A percentile compares a stretch with the other conserved stretches of the same genome.
These are phyloP conservation scores for Rhinogobius similis DNA, from an alignment of 2,113 vertebrate genomes.

Conservation along the genomic window DNA sequence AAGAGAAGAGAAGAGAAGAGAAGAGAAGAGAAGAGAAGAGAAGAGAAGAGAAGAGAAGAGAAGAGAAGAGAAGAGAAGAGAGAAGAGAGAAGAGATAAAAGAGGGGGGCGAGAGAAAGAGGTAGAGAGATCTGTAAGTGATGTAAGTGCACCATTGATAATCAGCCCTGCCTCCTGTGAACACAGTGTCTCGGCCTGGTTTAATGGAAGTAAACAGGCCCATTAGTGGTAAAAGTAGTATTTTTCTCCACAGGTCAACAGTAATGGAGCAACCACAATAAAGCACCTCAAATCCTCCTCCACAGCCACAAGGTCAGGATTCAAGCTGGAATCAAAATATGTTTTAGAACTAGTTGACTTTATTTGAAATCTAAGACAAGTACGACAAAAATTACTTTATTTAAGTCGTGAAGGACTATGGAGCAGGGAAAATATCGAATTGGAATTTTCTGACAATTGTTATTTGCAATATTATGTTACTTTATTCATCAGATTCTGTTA, in stretches of 20 bases:
- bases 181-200: conserved; percentile 22
- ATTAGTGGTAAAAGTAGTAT: conserved; percentile 49
- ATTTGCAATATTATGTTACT: no score
- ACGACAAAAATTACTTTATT: no score
- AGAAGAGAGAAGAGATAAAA: not conserved
- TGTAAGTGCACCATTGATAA: not conserved
- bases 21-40: no score
- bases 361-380: no score
- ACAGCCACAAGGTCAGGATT: not conserved
- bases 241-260: conserved; percentile 36
- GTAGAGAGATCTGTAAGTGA: not conserved
- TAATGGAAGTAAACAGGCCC: conserved; percentile 57
- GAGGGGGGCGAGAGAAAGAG: not conserved
- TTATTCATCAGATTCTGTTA: no score
- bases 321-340: not conserved
- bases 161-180: not conserved
- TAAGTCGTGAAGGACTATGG: no score
- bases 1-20: no score
- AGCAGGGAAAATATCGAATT: no score
- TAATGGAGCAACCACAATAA: conserved; percentile 50
- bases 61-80: not conserved
- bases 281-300: conserved; percentile 22
- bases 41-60: no score
- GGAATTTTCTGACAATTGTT: no score
- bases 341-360: not conserved